Percentiles rank a stretch among this genome's conserved stretches.
Evolutionary conservation across 2,888 invertebrate genomes (phyloP).

Genomic region (Stramonita haemastoma): DNA sequence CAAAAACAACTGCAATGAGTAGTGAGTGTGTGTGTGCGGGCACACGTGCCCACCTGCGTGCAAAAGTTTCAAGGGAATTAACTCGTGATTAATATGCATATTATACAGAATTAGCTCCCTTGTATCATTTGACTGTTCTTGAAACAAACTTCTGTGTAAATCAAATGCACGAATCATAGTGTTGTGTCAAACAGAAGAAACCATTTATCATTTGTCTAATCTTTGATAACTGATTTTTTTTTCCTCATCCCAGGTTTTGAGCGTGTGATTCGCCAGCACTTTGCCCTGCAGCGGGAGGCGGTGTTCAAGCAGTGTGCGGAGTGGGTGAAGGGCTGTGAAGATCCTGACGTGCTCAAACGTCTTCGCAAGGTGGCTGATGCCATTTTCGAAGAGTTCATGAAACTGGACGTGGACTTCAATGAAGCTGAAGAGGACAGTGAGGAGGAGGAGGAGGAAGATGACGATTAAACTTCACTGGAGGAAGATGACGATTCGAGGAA

Average conservation of each 20-base stretch:
- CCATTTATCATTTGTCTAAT: not conserved
- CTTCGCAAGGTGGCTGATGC: conserved; percentile 35
- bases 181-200: not conserved
- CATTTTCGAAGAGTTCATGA: conserved; percentile 41
- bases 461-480: too few relatives aligned
- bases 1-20: too few relatives aligned
- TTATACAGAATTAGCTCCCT: too few relatives aligned
- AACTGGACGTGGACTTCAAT: conserved; percentile 37
- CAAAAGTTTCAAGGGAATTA: too few relatives aligned
- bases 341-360: conserved; percentile 44
- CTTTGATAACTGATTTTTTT: not conserved
- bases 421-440: conserved; percentile 24
- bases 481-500: conserved; percentile 4
- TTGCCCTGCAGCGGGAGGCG: conserved; percentile 47
- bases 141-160: too few relatives aligned
- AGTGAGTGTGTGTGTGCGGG: too few relatives aligned
- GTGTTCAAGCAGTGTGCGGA: conserved; percentile 50
- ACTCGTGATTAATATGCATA: too few relatives aligned
- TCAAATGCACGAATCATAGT: not conserved
- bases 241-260: conserved; percentile 45
- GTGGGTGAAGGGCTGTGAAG: conserved; percentile 50
- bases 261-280: conserved; percentile 46
- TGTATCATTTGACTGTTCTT: too few relatives aligned
- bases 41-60: too few relatives aligned
- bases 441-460: conserved; percentile 32